Percentiles rank a stretch among this genome's conserved stretches.
These are phyloP conservation scores for Papilio helenus DNA, from an alignment of 1,140 invertebrate genomes.

Conservation along the genomic window DNA sequence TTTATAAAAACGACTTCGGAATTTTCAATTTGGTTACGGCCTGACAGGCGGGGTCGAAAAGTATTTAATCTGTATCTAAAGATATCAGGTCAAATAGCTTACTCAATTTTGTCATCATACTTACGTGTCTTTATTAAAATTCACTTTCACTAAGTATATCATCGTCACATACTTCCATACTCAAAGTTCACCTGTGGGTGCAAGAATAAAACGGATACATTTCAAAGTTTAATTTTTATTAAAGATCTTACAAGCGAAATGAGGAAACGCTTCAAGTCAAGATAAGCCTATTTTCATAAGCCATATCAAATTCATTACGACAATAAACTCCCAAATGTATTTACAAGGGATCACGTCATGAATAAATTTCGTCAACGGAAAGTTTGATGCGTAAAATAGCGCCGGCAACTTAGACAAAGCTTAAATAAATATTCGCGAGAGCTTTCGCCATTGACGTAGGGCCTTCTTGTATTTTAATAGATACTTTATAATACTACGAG, in stretches of 20 bases:
- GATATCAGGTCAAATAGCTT: slow-evolving; percentile 42
- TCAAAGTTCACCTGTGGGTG: background rate
- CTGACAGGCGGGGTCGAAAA: slow-evolving; percentile 58
- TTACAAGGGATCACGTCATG: slow-evolving; percentile 80
- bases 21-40: slow-evolving; percentile 71
- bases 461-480: background rate
- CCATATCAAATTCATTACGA: slow-evolving; percentile 81
- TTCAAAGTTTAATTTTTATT: background rate
- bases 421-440: slow-evolving; percentile 59
- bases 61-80: slow-evolving; percentile 62
- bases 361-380: slow-evolving; percentile 80
- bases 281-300: slow-evolving; percentile 74
- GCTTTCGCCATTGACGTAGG: slow-evolving; percentile 26
- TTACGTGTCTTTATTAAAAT: background rate
- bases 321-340: slow-evolving; percentile 81
- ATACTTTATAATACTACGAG: background rate
- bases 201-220: background rate
- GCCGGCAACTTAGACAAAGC: slow-evolving; percentile 72
- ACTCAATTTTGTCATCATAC: background rate
- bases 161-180: too few relatives aligned
- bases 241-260: slow-evolving; percentile 45
- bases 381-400: slow-evolving; percentile 80
- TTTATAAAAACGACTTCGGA: slow-evolving; percentile 50
- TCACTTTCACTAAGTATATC: too few relatives aligned
- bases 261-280: slow-evolving; percentile 52